These are phyloP conservation scores for Indicator maculatus DNA, from an alignment of 2,113 vertebrate genomes.

Conservation along the genomic window DNA sequence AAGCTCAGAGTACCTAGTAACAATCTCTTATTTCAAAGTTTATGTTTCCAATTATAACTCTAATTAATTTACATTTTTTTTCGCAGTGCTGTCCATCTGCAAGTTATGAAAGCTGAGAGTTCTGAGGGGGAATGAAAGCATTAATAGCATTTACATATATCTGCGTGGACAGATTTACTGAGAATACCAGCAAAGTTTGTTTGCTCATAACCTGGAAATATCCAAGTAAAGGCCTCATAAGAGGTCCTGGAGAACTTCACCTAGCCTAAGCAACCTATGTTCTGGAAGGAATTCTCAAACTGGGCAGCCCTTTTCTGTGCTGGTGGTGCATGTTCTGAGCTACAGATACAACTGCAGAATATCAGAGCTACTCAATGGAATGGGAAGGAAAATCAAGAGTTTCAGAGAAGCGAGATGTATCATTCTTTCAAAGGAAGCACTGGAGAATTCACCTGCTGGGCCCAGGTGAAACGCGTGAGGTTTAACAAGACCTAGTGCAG, in stretches of 20 bases:
- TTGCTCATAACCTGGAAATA: too few species aligned
- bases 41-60: background rate
- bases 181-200: background rate
- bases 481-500: too few species aligned
- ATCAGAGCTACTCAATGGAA: background rate
- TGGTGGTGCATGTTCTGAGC: background rate
- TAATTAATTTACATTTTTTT: constrained; percentile 4
- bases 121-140: constrained; percentile 8
- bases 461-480: too few species aligned
- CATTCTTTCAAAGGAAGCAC: background rate
- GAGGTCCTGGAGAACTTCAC: too few species aligned
- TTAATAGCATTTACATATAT: background rate
- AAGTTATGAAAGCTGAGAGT: background rate
- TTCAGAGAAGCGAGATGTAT: background rate
- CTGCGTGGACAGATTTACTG: background rate
- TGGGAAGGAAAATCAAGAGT: background rate
- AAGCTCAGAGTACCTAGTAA: background rate
- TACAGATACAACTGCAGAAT: background rate
- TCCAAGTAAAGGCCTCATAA: too few species aligned
- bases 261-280: too few species aligned
- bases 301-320: background rate
- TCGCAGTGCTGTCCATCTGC: background rate
- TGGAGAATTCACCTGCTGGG: background rate
- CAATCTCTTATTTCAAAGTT: constrained; percentile 24
- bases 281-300: background rate